Base-by-base conservation (phyloP, 2,797 vertebrate genomes). In the Loris lydekkerianus region DNA sequence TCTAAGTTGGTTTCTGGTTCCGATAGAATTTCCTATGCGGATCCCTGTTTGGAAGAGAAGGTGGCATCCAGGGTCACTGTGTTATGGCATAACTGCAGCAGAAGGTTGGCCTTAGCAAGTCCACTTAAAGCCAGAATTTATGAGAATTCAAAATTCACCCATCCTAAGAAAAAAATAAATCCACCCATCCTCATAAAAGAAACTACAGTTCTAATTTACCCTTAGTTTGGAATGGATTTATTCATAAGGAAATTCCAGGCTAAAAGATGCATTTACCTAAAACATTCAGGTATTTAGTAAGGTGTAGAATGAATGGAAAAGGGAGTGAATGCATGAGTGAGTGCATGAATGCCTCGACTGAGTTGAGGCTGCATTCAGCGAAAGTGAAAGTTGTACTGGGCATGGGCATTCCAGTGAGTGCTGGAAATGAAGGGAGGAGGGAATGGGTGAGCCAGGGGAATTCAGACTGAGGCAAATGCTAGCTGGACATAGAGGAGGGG, bases 31-130 rank as follows among this genome's bases (percentile, higher is more conserved):
- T 61, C 78, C 67, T 34, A 21, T 0, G 17, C n/a, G 14, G 27
- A 1, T 17, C 4, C n/a, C 37, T 13, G 58, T 60, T 49, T 60
- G 53, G 46, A 56, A 31, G 46, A 43, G 13, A 70, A 60, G 25
- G 31, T 7, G 3, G 17, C 20, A 29, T 34, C 10, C 6, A 7
- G 82, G 40, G 49, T 60, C 34, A 0, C 31, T 0, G 11, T 2
- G n/a, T 81, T 46, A 13, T 0, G 11, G 49, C 27, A 1, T 11
- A 2, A 18, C 3, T 1, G 1, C 5, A 13, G 3, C 3, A 14
- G 82, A 21, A 56, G 37, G 20, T 1, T 29, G 65, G 4, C 1
- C 3, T 0, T 10, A 7, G 23, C 2, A 17, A 61, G 73, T 5
- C 14, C 43, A 11, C 58, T 11, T 11, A 23, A 10, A 31, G 43